Evolutionary conservation across 2,888 invertebrate genomes (phyloP).

Genomic region (Diarsia rubi): DNA sequence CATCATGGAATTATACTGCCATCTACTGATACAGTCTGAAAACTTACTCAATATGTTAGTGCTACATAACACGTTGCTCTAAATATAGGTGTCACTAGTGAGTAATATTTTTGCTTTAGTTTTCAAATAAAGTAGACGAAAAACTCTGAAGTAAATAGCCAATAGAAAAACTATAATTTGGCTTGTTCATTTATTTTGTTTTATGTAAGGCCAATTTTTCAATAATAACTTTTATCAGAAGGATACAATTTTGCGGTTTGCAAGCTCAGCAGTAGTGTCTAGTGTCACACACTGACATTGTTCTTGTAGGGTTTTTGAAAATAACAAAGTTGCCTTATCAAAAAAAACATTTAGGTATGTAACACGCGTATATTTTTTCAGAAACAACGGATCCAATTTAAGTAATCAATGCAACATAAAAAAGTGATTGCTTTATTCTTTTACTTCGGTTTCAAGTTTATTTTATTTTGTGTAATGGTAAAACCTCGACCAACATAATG

Average conservation of each 20-base stretch:
- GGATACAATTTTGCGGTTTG: not conserved
- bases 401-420: not conserved
- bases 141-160: not conserved
- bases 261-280: not conserved
- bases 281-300: not conserved
- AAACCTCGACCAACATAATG: slow-evolving; percentile 23
- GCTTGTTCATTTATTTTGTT: not conserved
- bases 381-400: not conserved
- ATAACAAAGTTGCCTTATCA: not conserved
- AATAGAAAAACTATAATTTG: not conserved
- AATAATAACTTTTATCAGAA: not conserved
- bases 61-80: not conserved
- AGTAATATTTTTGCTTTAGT: not conserved
- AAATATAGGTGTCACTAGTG: slow-evolving; percentile 17
- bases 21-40: slow-evolving; percentile 1
- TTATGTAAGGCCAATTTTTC: not conserved
- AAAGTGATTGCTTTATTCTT: not conserved
- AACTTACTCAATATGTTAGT: not conserved
- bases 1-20: not conserved
- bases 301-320: not conserved
- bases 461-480: slow-evolving; percentile 9
- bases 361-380: not conserved
- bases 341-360: not conserved
- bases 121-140: not conserved
- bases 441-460: not conserved